A percentile compares a stretch with the other conserved stretches of the same genome.
Conservation (phyloP, 2,888 invertebrate species). For the Ormyrus pomaceus region DNA sequence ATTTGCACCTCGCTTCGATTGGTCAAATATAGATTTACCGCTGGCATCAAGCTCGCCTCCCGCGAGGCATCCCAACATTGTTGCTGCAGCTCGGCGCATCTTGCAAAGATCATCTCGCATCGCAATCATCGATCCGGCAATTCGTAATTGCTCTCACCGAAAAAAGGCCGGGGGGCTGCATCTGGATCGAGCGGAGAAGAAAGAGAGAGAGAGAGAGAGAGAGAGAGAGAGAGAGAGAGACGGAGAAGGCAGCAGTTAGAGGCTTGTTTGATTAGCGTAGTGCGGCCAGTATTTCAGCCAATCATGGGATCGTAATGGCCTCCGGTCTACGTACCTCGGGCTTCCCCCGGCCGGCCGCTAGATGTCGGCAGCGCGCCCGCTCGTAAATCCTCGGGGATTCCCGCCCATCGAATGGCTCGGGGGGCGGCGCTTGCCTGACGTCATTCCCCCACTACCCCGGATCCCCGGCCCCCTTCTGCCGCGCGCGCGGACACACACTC, state of each 20-base stretch:
- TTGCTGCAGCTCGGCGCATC: not conserved
- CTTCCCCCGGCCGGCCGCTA: conserved; percentile 76
- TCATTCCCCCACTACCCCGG: conserved; percentile 62
- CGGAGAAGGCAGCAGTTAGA: conserved; percentile 60
- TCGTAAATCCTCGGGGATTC: conserved; percentile 75
- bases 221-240: not conserved
- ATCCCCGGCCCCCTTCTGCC: conserved; percentile 23
- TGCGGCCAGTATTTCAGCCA: conserved; percentile 75
- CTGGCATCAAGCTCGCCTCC: conserved; percentile 55
- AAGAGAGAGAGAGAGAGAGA: not conserved
- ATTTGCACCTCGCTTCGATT: conserved; percentile 65
- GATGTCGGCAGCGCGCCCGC: conserved; percentile 75
- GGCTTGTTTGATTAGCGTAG: conserved; percentile 72
- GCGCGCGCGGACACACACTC: conserved; percentile 65
- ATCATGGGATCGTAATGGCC: conserved; percentile 80
- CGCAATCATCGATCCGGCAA: conserved; percentile 19
- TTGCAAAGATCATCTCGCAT: not conserved
- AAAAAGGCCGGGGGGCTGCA: not conserved
- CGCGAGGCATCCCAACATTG: not conserved
- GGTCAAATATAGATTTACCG: conserved; percentile 73
- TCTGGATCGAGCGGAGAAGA: not conserved
- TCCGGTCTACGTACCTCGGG: conserved; percentile 68
- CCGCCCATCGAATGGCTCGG: conserved; percentile 78
- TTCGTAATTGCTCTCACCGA: not conserved
- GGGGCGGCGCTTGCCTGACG: conserved; percentile 78